Evolutionary conservation across 2,888 invertebrate species (phyloP).

Genomic region (Cephus spinipes): DNA sequence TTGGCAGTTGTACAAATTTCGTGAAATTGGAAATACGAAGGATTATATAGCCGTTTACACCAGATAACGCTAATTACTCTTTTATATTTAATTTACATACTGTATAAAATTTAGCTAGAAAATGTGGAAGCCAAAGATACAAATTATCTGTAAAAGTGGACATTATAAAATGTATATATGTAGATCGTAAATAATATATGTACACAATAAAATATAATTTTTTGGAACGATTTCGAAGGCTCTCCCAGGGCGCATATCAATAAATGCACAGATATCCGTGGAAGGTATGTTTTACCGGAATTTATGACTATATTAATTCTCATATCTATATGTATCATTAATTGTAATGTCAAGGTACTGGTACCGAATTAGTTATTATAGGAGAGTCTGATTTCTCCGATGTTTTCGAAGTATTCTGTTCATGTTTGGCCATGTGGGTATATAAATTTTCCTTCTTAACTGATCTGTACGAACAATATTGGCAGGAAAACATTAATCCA

Average conservation of each 20-base stretch:
- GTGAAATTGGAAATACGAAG: constrained; percentile 73
- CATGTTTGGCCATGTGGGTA: constrained; percentile 67
- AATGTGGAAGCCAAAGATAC: neutral
- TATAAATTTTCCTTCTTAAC: constrained; percentile 75
- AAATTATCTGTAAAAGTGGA: neutral
- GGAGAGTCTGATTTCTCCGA: neutral
- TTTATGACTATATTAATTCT: neutral
- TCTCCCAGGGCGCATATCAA: neutral
- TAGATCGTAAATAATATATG: neutral
- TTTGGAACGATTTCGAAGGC: neutral
- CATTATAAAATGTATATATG: neutral
- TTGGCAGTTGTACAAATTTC: constrained; percentile 72
- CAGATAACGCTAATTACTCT: constrained; percentile 32
- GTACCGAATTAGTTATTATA: neutral
- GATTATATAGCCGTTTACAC: constrained; percentile 77
- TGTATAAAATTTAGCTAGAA: neutral
- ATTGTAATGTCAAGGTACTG: neutral
- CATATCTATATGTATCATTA: neutral
- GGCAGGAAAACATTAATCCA: constrained; percentile 73
- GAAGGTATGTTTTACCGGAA: neutral
- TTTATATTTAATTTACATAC: constrained; percentile 8
- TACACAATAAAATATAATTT: neutral
- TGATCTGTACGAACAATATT: constrained; percentile 73
- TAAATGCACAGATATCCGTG: neutral
- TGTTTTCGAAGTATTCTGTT: constrained; percentile 13